Conservation (phyloP, 2,113 vertebrate genomes). For the Lonchura striata region DNA sequence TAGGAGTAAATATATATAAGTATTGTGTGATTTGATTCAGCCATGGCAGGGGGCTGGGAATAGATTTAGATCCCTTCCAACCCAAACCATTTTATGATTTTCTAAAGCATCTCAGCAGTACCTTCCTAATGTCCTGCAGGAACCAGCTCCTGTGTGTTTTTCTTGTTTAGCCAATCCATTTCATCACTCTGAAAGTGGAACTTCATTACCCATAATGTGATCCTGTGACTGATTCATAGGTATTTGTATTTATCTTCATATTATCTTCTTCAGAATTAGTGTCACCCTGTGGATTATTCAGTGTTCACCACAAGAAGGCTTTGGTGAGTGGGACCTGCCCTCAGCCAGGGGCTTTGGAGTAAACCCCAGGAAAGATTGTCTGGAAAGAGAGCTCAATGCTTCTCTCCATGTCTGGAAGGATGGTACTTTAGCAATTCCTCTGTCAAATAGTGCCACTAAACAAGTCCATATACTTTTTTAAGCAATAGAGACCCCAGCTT, state of each 20-base stretch:
- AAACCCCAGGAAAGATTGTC: not conserved
- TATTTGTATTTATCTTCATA: not conserved
- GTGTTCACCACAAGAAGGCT: not conserved
- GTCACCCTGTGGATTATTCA: not conserved
- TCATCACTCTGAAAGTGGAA: not conserved
- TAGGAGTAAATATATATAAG: rapidly evolving
- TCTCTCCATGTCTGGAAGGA: not conserved
- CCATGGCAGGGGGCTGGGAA: not conserved
- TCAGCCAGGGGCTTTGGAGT: not conserved
- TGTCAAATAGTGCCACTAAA: not conserved
- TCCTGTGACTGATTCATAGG: not conserved
- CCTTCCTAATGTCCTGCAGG: not conserved
- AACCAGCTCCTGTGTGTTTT: not conserved
- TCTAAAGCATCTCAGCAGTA: not conserved
- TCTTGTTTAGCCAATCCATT: not conserved
- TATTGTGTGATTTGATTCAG: not conserved
- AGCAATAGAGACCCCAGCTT: not conserved
- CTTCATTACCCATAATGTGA: not conserved
- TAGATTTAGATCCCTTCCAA: not conserved
- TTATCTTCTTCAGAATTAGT: not conserved
- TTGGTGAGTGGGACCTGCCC: rapidly evolving
- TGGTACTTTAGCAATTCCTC: not conserved
- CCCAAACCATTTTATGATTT: not conserved
- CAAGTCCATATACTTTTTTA: not conserved
- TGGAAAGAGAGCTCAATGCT: not conserved